Percentiles rank a stretch among this genome's conserved stretches.
These are phyloP conservation scores for Saccostrea glomerata DNA, from an alignment of 1,140 invertebrate species.

Conservation along the genomic window DNA sequence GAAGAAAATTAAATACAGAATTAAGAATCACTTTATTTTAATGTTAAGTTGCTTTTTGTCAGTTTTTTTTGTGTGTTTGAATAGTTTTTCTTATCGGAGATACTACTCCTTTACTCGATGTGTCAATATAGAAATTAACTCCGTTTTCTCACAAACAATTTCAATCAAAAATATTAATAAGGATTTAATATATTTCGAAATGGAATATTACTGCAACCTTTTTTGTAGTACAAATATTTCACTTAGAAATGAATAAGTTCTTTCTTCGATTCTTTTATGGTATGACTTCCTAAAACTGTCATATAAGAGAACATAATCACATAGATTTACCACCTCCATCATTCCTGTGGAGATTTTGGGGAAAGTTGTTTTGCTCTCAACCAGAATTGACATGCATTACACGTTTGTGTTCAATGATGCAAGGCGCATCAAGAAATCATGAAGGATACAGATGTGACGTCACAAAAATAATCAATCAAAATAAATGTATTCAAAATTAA, in stretches of 20 bases:
- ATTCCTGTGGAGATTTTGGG: neutral
- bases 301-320: neutral
- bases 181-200: neutral
- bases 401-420: slow-evolving; percentile 15
- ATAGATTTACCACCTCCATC: neutral
- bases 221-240: neutral
- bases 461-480: neutral
- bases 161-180: neutral
- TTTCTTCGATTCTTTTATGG: neutral
- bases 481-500: neutral
- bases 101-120: too few species aligned
- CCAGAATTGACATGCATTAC: neutral
- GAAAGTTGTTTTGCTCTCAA: neutral
- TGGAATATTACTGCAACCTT: neutral
- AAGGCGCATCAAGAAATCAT: neutral
- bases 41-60: too few species aligned
- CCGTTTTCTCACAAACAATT: too few species aligned
- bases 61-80: too few species aligned
- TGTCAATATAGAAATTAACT: too few species aligned
- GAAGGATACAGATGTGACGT: neutral
- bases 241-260: neutral
- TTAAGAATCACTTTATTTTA: too few species aligned
- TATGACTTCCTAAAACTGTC: neutral
- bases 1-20: too few species aligned
- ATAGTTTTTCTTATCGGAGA: too few species aligned